Percentiles rank a stretch among this genome's conserved stretches.
Conservation (phyloP, 2,888 invertebrate species). For the Hyles lineata region DNA sequence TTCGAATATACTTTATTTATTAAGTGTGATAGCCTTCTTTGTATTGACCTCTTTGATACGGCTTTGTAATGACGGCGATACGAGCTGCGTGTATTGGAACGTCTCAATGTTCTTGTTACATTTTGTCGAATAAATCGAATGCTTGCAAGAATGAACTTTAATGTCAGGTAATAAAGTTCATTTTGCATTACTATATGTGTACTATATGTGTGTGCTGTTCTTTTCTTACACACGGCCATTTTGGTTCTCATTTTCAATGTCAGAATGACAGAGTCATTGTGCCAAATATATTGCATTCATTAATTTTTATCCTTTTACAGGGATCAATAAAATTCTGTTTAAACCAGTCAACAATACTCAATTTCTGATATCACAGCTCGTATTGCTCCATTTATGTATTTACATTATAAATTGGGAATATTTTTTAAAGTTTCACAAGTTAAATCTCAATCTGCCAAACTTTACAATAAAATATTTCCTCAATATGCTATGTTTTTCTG, state of each 20-base stretch:
- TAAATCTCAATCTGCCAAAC: neutral
- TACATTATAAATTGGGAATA: slow-evolving; percentile 9
- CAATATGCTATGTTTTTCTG: neutral
- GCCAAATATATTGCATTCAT: neutral
- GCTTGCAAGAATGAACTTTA: neutral
- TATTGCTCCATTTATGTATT: neutral
- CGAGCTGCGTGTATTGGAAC: slow-evolving; percentile 25
- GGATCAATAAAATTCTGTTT: neutral
- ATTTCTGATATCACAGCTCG: slow-evolving; percentile 5
- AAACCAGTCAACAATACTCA: neutral
- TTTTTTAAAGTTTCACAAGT: neutral
- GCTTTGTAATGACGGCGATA: slow-evolving; percentile 2
- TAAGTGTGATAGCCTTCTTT: slow-evolving; percentile 2
- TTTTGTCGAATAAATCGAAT: neutral
- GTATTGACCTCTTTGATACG: slow-evolving; percentile 4
- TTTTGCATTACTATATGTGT: neutral
- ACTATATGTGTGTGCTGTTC: too few relatives aligned
- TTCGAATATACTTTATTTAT: slow-evolving; percentile 19
- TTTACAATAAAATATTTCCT: neutral
- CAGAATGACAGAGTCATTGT: neutral
- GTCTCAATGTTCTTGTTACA: slow-evolving; percentile 1
- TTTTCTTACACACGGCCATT: too few relatives aligned
- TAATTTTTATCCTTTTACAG: neutral
- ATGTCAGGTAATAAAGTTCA: too few relatives aligned
- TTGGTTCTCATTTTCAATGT: too few relatives aligned